Percentiles rank a stretch among this genome's conserved stretches.
Evolutionary conservation across 1,140 invertebrate species (phyloP).

Genomic region (Hirudo medicinalis): DNA sequence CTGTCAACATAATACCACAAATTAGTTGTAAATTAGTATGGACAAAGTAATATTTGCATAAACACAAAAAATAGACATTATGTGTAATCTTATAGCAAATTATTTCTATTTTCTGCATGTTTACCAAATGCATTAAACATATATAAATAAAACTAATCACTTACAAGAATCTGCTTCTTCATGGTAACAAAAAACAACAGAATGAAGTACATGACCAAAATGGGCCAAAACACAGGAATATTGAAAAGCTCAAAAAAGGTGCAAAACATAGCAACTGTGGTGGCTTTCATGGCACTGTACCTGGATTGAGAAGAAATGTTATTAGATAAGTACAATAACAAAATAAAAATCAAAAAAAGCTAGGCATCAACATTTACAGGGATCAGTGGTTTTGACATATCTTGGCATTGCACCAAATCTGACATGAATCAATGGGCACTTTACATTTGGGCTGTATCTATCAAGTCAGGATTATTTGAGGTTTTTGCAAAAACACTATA

Average conservation of each 20-base stretch:
- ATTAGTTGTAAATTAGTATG: background rate
- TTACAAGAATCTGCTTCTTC: constrained; percentile 97
- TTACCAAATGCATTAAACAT: background rate
- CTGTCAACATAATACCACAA: constrained; percentile 48
- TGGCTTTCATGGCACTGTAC: constrained; percentile 86
- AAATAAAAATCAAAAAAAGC: background rate
- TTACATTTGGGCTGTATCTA: too few species aligned
- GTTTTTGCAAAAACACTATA: background rate
- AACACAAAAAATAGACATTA: background rate
- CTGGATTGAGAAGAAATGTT: constrained; percentile 32
- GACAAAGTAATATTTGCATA: background rate
- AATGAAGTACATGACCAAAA: constrained; percentile 97
- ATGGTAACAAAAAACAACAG: constrained; percentile 95
- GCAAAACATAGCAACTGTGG: constrained; percentile 74
- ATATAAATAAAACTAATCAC: constrained; percentile 14
- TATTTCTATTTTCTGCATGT: background rate
- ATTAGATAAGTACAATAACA: background rate
- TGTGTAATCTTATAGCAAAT: background rate
- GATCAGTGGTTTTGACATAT: background rate
- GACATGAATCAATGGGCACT: background rate
- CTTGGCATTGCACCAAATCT: background rate
- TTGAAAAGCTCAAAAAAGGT: constrained; percentile 97
- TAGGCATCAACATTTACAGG: background rate
- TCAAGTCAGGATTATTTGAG: too few species aligned
- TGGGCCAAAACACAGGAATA: constrained; percentile 99